Evolutionary conservation across 2,888 invertebrate species (phyloP), one percentile per base, ranked within the genome.

Genomic region (Baronia brevicornis): DNA sequence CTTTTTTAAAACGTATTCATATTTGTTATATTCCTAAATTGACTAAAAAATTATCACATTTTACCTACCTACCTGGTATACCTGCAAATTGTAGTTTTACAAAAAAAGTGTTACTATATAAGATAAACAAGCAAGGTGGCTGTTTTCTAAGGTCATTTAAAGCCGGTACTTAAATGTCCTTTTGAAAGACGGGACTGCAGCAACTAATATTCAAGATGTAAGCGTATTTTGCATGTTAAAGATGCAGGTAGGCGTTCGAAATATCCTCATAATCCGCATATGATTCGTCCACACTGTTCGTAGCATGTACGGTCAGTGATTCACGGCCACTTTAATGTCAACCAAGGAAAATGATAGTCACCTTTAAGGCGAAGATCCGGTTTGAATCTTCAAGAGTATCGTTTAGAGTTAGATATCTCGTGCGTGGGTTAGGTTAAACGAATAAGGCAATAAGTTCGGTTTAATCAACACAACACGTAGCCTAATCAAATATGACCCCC

Each of bases 401-500:
- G 33, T 25, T 22, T 32, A 20, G 35, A 40, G 33, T 38, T 36
- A 36, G 49, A 46, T 46, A 56, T 54, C 51, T 50, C 51, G 39
- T 41, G 59, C 54, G 65, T 63, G 60, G 63, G 61, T 54, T 65
- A 56, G 55, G 53, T 60, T 63, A 68, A 75, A 66, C 68, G 71
- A 74, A 72, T 78, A 75, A 71, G 68, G 74, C 75, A 80, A 80
- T 79, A 78, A 77, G 73, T 72, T 79, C 62, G 63, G 70, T 79
- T 80, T 80, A 80, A 82, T 80, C 74, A 78, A 79, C 77, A 77
- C 71, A 75, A 78, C 77, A 70, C 69, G 70, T 73, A 70, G 67
- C 69, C 72, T 84, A 79, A 80, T 80, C 80, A 80, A 82, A 84
- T 79, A 82, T 80, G 74, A 78, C 70, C 72, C 79, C 67, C 71